Evolutionary conservation across 2,888 invertebrate genomes (phyloP), one percentile per base, ranked within the genome.

Genomic region (Eupithecia vulgata): DNA sequence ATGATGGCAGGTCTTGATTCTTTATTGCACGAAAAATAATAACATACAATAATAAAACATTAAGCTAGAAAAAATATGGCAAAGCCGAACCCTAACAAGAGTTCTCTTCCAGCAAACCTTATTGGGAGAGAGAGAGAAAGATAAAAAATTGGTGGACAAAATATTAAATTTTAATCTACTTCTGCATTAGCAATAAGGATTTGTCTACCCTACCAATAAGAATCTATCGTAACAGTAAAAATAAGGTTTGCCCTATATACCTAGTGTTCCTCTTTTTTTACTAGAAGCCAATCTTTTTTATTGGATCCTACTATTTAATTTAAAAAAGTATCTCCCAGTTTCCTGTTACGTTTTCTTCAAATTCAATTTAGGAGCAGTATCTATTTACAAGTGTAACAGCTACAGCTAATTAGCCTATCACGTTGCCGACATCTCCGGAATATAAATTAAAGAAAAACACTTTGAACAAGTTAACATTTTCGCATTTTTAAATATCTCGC

Each of bases 361-460:
- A 81, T 79, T 78, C 48, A 78, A 66, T 77, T 77, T 75, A 73
- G 34, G 67, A 74, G 67, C 37, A 68, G 73, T 74, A 69, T 76
- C 69, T 71, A 62, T 66, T 73, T 74, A 62, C 74, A 66, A 75
- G 75, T 78, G 74, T 77, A 71, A 78, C 68, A 61, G 71, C 71
- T 30, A 34, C 76, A 78, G 74, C 73, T 76, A 82, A 82, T 78
- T 82, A 76, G 48, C 67, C 61, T 76, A 79, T 80, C 73, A 71
- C 64, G 74, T 76, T 72, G 68, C 66, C 72, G 70, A 78, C 72
- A 73, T 71, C 67, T 64, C 64, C 67, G 67, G 74, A 78, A 81
- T 79, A 76, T 74, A 76, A 79, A 80, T 79, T 71, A 76, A 78
- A 78, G 57, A 64, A 72, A 72, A 75, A 71, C 48, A 67, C 68